Evolutionary conservation across 2,113 vertebrate genomes (phyloP), one percentile per base, ranked within the genome.

Genomic region (Jaculus jaculus): DNA sequence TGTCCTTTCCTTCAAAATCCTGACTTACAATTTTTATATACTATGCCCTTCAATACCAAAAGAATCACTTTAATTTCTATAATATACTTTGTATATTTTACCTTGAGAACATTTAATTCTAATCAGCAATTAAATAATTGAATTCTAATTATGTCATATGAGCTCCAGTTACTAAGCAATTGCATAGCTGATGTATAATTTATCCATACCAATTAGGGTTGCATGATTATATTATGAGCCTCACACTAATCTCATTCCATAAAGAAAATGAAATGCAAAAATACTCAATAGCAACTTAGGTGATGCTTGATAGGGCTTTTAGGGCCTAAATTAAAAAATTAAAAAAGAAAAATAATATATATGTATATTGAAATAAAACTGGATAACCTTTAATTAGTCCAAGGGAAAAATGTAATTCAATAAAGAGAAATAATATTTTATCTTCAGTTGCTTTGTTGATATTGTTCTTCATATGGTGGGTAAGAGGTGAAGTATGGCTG

Each of bases 401-500:
- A 84, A 95, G 86, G 89, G 69, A 91, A 92, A 80, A 71, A 93
- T 94, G 82, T 80, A 93, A 86, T 97, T 97, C 92, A 96, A 95
- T 95, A 81, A 54, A 74, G 69, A 88, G 84, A 94, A 97, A 97
- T 94, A 97, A 87, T 90, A 97, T 96, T 96, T 98, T 93, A 86
- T 97, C 91, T 95, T 97, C 86, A 96, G 95, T 92, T 96, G 71
- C 91, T 82, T 1, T 66, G 47, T 37, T 94, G 86, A 60, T 80
- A 34, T 93, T 96, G 96, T 95, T 97, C 97, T 84, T 96, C 97
- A 91, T 90, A 87, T 96, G 95, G 68, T 94, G 77, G 83, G 96
- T 96, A 72, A 89, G 91, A 98, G 97, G 79, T 95, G 95, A 97
- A 92, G 78, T 95, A 91, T 95, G 97, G 97, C 90, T 95, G 95